Conservation (phyloP, 2,113 vertebrate species). For the Pholis gunnellus region DNA sequence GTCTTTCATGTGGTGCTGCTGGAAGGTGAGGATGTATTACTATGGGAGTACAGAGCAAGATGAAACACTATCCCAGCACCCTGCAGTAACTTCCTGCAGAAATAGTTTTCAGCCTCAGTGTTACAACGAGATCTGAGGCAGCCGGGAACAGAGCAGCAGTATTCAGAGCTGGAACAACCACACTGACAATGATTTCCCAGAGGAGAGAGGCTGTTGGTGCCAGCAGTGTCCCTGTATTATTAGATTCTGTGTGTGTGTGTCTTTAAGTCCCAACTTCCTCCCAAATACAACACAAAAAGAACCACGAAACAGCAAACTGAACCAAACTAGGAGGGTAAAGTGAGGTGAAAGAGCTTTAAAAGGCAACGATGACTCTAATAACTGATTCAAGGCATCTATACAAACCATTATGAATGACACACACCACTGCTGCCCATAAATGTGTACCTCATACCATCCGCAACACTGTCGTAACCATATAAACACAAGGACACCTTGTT, state of each 20-base stretch:
- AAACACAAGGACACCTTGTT: constrained; percentile 48
- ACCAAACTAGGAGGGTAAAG: constrained; percentile 1
- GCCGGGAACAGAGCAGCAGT: constrained; percentile 34
- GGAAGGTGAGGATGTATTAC: constrained; percentile 38
- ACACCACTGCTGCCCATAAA: constrained; percentile 15
- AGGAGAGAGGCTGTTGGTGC: constrained; percentile 35
- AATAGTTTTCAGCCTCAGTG: constrained; percentile 28
- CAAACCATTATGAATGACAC: background rate
- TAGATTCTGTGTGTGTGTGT: constrained; percentile 14
- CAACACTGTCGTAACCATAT: constrained; percentile 3
- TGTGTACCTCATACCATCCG: background rate
- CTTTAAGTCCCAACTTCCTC: constrained; percentile 22
- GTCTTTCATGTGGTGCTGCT: constrained; percentile 30
- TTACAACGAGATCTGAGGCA: constrained; percentile 23
- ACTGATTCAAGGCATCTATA: background rate
- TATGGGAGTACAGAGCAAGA: constrained; percentile 25
- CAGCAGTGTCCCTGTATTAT: constrained; percentile 11
- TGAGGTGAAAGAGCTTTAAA: background rate
- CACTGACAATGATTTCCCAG: constrained; percentile 59
- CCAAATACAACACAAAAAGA: constrained; percentile 8
- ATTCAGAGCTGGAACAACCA: constrained; percentile 50
- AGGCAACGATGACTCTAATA: background rate
- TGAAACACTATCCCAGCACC: constrained; percentile 50
- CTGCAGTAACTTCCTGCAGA: constrained; percentile 41
- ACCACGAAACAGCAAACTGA: constrained; percentile 1